Evolutionary conservation across 1,140 invertebrate species (phyloP).

Genomic region (Temnothorax nylanderi): DNA sequence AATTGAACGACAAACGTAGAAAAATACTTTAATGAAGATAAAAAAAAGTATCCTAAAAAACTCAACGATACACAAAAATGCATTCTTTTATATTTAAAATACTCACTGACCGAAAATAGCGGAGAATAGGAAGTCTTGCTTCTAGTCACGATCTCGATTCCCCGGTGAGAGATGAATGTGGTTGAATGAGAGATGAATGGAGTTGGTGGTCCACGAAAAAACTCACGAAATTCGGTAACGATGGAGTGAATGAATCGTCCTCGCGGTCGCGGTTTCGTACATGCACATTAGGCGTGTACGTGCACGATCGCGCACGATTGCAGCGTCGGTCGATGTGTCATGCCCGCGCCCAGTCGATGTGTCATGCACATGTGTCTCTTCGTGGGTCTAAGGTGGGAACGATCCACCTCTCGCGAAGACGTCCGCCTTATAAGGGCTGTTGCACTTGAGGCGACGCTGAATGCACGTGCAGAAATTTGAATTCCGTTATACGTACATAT

Average conservation of each 20-base stretch:
- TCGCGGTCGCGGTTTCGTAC: neutral
- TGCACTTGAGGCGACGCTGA: neutral
- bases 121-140: neutral
- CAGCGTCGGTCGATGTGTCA: constrained; percentile 56
- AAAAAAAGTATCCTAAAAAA: neutral
- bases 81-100: constrained; percentile 1
- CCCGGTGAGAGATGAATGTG: neutral
- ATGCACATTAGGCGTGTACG: neutral
- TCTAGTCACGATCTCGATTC: neutral
- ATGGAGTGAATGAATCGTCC: neutral
- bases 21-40: neutral
- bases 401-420: constrained; percentile 8
- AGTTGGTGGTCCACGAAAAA: neutral
- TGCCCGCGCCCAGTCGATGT: constrained; percentile 62
- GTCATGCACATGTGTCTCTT: constrained; percentile 59
- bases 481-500: neutral
- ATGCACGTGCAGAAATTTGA: neutral
- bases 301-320: constrained; percentile 10
- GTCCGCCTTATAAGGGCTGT: constrained; percentile 40
- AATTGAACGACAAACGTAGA: neutral
- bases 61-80: neutral
- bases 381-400: constrained; percentile 41
- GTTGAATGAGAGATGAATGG: neutral
- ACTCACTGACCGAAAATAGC: neutral
- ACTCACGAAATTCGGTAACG: neutral